These are phyloP conservation scores for Tonatia bakeri DNA, from an alignment of 2,113 vertebrate species.

Conservation along the genomic window DNA sequence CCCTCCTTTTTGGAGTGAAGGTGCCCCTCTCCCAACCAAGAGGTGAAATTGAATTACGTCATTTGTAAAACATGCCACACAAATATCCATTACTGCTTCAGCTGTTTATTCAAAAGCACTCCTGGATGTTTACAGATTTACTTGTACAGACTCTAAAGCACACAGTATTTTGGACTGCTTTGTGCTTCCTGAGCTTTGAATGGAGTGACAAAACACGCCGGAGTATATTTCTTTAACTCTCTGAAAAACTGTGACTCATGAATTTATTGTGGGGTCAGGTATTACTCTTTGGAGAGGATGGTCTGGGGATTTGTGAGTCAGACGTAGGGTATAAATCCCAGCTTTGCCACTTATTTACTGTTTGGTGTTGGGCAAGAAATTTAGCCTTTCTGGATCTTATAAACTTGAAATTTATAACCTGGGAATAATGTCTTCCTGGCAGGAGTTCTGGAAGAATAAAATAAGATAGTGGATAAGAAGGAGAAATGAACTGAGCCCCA, in stretches of 20 bases:
- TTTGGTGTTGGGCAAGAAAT: neutral
- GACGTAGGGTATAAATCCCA: neutral
- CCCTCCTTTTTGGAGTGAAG: neutral
- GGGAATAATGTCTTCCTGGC: neutral
- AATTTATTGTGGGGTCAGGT: neutral
- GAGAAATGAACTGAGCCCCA: neutral
- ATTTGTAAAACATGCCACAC: neutral
- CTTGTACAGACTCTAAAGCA: neutral
- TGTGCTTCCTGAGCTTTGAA: neutral
- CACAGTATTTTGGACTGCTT: neutral
- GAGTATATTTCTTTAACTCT: neutral
- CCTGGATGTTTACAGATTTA: neutral
- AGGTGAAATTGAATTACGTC: neutral
- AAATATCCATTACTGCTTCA: neutral
- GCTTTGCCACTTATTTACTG: neutral
- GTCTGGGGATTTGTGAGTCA: neutral
- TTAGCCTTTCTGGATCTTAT: neutral
- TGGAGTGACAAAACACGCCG: neutral
- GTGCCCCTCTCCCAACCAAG: neutral
- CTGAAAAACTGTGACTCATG: neutral
- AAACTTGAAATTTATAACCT: neutral
- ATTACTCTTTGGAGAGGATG: neutral
- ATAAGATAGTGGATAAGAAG: neutral
- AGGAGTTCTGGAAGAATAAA: neutral
- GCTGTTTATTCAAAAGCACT: neutral